These are phyloP conservation scores for Colaptes auratus DNA, from an alignment of 2,113 vertebrate species.

Conservation along the genomic window DNA sequence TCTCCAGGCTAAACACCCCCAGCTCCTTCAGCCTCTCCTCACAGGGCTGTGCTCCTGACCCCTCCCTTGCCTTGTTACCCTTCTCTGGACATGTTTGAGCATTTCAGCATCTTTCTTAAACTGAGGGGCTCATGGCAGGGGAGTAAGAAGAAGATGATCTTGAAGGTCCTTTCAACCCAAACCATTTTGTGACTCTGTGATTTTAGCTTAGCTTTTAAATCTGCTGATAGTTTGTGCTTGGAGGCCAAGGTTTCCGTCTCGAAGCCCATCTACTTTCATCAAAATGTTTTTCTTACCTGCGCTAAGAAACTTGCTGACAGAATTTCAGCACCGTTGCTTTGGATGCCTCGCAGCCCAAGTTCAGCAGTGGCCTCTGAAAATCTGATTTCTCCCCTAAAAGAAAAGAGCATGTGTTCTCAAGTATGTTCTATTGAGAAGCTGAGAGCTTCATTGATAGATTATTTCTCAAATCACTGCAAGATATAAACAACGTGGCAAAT, in stretches of 20 bases:
- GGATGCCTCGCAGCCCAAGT: neutral
- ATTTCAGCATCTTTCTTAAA: too few relatives aligned
- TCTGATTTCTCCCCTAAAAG: neutral
- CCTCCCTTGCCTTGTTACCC: too few relatives aligned
- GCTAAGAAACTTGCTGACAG: neutral
- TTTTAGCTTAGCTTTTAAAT: neutral
- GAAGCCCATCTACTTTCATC: neutral
- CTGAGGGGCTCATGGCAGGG: too few relatives aligned
- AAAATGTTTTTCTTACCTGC: neutral
- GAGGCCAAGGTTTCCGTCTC: neutral
- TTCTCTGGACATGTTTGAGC: too few relatives aligned
- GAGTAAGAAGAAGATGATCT: too few relatives aligned
- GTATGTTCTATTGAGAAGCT: neutral
- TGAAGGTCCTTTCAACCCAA: too few relatives aligned
- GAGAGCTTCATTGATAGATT: neutral
- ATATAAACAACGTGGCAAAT: neutral
- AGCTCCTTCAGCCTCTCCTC: too few relatives aligned
- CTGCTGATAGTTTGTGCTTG: neutral
- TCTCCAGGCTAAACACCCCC: too few relatives aligned
- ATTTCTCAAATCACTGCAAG: constrained; percentile 6
- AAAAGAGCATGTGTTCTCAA: neutral
- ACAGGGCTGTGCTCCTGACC: too few relatives aligned
- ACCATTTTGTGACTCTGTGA: too few relatives aligned
- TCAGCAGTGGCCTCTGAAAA: neutral
- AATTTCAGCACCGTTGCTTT: neutral